Evolutionary conservation across 1,140 invertebrate species (phyloP).

Genomic region (Drosophila serrata): DNA sequence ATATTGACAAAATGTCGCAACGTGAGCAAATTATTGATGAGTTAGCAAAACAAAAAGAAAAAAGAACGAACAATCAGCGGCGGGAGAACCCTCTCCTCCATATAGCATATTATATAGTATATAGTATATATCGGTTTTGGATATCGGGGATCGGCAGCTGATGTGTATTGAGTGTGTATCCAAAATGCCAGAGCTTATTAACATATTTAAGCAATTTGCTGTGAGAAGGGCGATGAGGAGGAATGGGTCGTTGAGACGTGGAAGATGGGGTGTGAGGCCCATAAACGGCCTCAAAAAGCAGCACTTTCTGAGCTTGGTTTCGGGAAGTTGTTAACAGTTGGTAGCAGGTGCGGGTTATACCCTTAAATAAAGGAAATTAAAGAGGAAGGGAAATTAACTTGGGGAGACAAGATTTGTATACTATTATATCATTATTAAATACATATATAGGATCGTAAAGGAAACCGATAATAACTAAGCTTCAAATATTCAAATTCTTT

Average conservation of each 20-base stretch:
- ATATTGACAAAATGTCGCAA: conserved; percentile 84
- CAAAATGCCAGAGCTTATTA: conserved; percentile 68
- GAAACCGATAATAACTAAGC: no score
- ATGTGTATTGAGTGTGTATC: conserved; percentile 29
- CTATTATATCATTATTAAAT: no score
- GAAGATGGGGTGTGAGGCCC: conserved; percentile 4
- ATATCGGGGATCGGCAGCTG: conserved; percentile 33
- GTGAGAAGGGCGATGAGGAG: no score
- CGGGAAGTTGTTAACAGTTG: conserved; percentile 19
- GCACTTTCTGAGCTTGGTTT: background rate
- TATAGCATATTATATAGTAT: conserved; percentile 44
- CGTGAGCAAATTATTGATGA: conserved; percentile 83
- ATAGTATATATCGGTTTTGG: conserved; percentile 25
- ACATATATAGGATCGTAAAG: no score
- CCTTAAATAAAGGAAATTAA: background rate
- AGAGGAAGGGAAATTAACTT: no score
- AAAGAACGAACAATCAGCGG: conserved; percentile 40
- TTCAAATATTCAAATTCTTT: no score
- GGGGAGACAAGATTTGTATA: no score
- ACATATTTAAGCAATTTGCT: conserved; percentile 57
- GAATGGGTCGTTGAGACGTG: background rate
- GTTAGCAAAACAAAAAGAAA: conserved; percentile 67
- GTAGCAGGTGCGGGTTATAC: conserved; percentile 15
- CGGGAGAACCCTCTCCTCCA: conserved; percentile 3
- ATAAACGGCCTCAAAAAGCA: conserved; percentile 38